Evolutionary conservation across 1,140 invertebrate genomes (phyloP).

Genomic region (Aphelenchoides avenae): DNA sequence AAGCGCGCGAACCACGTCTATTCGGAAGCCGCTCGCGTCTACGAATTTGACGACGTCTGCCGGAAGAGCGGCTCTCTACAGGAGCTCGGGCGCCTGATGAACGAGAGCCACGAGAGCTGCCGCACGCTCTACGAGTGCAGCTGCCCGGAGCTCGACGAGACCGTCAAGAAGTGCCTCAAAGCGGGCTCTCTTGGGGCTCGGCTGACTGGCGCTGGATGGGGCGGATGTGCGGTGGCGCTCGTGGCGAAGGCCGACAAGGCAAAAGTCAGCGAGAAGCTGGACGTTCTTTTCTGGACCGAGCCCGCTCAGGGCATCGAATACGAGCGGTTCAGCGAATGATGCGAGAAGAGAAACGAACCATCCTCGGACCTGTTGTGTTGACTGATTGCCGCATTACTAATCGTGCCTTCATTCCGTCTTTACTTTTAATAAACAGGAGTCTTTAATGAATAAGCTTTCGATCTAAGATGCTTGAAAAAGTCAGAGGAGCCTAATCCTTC

Average conservation of each 20-base stretch:
- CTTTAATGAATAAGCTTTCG: too few species aligned
- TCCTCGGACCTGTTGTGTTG: too few species aligned
- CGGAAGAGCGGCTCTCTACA: too few species aligned
- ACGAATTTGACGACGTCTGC: slow-evolving; percentile 71
- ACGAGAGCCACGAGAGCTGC: slow-evolving; percentile 78
- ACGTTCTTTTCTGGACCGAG: slow-evolving; percentile 50
- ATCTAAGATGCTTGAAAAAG: too few species aligned
- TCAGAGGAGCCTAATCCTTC: too few species aligned
- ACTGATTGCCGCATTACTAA: too few species aligned
- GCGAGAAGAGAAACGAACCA: not conserved
- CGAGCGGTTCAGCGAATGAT: slow-evolving; percentile 14
- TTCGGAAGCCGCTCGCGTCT: slow-evolving; percentile 70
- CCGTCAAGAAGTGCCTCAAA: slow-evolving; percentile 73
- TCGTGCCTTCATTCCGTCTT: too few species aligned
- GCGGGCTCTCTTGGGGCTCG: slow-evolving; percentile 75
- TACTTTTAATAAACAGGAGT: too few species aligned
- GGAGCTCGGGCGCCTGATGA: slow-evolving; percentile 78
- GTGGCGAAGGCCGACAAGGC: slow-evolving; percentile 65
- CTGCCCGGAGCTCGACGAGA: slow-evolving; percentile 74
- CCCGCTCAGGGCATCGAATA: slow-evolving; percentile 41
- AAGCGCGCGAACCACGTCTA: slow-evolving; percentile 85
- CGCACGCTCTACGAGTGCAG: slow-evolving; percentile 85
- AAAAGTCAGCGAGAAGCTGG: slow-evolving; percentile 64
- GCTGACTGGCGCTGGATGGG: slow-evolving; percentile 80
- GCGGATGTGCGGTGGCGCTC: slow-evolving; percentile 86